Conservation (phyloP, 2,113 vertebrate species). For the Amblyopsis rosae region DNA sequence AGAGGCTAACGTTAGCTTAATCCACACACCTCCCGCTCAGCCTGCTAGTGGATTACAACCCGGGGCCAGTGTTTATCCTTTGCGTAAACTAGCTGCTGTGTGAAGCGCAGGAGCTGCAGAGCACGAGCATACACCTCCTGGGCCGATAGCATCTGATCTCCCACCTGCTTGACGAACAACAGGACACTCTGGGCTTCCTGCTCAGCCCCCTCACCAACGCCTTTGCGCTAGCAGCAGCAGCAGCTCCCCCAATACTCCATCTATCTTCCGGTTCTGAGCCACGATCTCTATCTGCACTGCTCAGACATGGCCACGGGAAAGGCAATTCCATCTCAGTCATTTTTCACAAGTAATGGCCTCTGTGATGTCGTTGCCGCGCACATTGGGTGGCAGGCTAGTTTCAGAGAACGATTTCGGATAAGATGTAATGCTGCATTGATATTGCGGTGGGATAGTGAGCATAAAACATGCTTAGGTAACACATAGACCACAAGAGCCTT, state of each 20-base stretch:
- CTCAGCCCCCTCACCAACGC: not conserved
- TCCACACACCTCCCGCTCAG: slow-evolving; percentile 66
- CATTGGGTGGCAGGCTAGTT: slow-evolving; percentile 17
- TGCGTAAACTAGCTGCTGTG: slow-evolving; percentile 65
- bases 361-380: slow-evolving; percentile 25
- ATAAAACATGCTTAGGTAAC: not conserved
- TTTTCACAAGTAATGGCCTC: slow-evolving; percentile 53
- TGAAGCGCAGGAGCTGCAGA: slow-evolving; percentile 30
- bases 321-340: slow-evolving; percentile 62
- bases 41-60: slow-evolving; percentile 71
- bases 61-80: slow-evolving; percentile 73
- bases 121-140: slow-evolving; percentile 64
- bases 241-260: slow-evolving; percentile 51
- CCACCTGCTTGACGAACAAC: slow-evolving; percentile 69
- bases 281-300: slow-evolving; percentile 58
- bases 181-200: slow-evolving; percentile 59
- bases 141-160: slow-evolving; percentile 74
- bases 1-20: slow-evolving; percentile 68
- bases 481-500: not conserved
- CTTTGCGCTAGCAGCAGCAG: slow-evolving; percentile 33
- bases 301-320: slow-evolving; percentile 55
- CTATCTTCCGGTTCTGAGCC: slow-evolving; percentile 59
- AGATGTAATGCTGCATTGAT: slow-evolving; percentile 19
- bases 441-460: not conserved
- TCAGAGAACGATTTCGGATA: too few relatives aligned